Conservation (phyloP, 2,797 vertebrate species). For the Chiropotes sagulatus region DNA sequence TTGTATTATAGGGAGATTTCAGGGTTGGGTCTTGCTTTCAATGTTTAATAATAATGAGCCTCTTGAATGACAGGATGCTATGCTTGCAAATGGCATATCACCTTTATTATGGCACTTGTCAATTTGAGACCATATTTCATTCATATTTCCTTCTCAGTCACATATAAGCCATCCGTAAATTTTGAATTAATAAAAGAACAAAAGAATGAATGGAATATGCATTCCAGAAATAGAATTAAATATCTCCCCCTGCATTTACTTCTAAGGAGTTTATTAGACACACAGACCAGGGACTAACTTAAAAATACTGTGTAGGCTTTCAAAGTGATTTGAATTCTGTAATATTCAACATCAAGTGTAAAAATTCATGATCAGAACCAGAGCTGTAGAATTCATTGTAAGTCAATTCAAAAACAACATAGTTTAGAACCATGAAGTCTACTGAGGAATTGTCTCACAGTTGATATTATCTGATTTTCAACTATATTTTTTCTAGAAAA, state of each 20-base stretch:
- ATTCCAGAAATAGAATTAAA: slow-evolving; percentile 5
- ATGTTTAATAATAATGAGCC: background rate
- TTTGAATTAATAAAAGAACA: slow-evolving; percentile 22
- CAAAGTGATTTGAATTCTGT: background rate
- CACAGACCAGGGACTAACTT: background rate
- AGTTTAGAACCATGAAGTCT: background rate
- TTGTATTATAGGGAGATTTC: background rate
- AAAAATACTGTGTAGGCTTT: background rate
- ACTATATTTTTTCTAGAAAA: background rate
- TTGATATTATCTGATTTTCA: background rate
- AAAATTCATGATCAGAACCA: background rate
- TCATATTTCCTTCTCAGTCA: slow-evolving; percentile 14
- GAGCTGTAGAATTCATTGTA: background rate
- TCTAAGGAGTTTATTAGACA: background rate
- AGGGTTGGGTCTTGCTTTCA: background rate
- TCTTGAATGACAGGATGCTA: background rate
- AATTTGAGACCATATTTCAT: background rate
- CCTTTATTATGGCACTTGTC: background rate
- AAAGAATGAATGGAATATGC: background rate
- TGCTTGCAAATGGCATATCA: background rate
- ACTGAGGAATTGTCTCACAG: background rate
- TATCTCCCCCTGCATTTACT: background rate
- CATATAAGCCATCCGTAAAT: background rate
- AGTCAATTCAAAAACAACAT: background rate
- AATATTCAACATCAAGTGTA: background rate